These are phyloP conservation scores for Lepisosteus oculatus DNA, from an alignment of 2,113 vertebrate species.

Conservation along the genomic window DNA sequence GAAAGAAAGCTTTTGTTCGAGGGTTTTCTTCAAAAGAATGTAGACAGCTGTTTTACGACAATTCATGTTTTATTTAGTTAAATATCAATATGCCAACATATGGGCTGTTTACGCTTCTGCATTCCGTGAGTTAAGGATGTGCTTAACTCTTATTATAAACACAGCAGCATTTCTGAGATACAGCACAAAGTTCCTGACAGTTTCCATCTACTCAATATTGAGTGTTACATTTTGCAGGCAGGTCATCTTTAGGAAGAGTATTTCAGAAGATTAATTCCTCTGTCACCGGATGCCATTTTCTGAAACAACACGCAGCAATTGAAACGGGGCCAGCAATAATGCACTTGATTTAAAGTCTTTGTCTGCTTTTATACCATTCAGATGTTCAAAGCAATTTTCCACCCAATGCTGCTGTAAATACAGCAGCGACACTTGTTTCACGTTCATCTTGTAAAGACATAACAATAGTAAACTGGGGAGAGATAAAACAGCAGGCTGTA, in stretches of 20 bases:
- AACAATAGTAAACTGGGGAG: not conserved
- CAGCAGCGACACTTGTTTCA: not conserved
- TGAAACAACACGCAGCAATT: not conserved
- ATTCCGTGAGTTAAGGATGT: too few species aligned
- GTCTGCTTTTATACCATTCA: conserved; percentile 4
- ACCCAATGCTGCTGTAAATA: not conserved
- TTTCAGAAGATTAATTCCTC: not conserved
- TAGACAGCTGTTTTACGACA: too few species aligned
- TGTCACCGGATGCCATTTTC: not conserved
- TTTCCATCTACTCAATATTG: not conserved
- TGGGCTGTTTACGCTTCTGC: too few species aligned
- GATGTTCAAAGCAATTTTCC: conserved; percentile 16
- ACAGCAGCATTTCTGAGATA: too few species aligned
- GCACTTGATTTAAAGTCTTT: conserved; percentile 11
- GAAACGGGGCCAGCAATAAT: not conserved
- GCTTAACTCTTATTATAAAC: too few species aligned
- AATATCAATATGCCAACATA: too few species aligned
- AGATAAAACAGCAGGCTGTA: not conserved
- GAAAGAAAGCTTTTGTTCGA: too few species aligned
- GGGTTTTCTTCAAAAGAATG: too few species aligned
- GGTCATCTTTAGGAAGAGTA: too few species aligned
- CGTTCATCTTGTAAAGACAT: conserved; percentile 8
- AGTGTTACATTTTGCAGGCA: not conserved
- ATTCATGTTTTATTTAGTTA: too few species aligned
- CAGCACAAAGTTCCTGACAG: not conserved